These are phyloP conservation scores for Numenius phaeopus DNA, from an alignment of 2,797 vertebrate genomes.

Conservation along the genomic window DNA sequence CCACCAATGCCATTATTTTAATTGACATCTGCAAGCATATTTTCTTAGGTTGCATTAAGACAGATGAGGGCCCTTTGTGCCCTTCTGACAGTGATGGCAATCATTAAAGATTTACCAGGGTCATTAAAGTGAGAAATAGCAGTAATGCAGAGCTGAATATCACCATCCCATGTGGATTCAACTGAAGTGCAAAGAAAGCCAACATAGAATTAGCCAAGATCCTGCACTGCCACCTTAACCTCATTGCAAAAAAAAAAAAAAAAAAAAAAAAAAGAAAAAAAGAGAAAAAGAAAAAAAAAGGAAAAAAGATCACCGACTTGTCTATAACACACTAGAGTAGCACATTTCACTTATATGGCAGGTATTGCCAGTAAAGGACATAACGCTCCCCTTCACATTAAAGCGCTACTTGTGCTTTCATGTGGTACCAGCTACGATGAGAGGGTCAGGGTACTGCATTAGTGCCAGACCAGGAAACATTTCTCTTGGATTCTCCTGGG, in stretches of 20 bases:
- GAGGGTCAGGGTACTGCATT: accelerated
- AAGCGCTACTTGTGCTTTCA: neutral
- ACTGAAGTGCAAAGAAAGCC: neutral
- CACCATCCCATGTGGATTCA: conserved; percentile 23
- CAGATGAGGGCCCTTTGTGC: conserved; percentile 30
- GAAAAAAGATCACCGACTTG: neutral
- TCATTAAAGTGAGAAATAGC: conserved; percentile 73
- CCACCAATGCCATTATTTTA: conserved; percentile 56
- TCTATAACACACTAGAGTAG: neutral
- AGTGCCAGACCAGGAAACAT: neutral
- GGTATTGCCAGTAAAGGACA: neutral
- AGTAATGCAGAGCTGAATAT: conserved; percentile 45
- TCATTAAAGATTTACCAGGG: conserved; percentile 69
- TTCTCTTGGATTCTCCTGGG: neutral
- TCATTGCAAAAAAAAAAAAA: neutral
- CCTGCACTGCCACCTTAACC: neutral
- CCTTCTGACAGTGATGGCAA: conserved; percentile 57
- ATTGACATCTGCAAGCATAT: conserved; percentile 40
- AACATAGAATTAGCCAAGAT: neutral
- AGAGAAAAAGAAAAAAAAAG: neutral
- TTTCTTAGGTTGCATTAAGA: conserved; percentile 43
- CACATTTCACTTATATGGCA: neutral
- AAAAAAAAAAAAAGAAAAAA: neutral
- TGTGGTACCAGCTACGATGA: accelerated
- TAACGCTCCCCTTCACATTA: neutral